A percentile compares a stretch with the other conserved stretches of the same genome.
These are phyloP conservation scores for Cyprinodon variegatus DNA, from an alignment of 2,113 vertebrate genomes.

Conservation along the genomic window DNA sequence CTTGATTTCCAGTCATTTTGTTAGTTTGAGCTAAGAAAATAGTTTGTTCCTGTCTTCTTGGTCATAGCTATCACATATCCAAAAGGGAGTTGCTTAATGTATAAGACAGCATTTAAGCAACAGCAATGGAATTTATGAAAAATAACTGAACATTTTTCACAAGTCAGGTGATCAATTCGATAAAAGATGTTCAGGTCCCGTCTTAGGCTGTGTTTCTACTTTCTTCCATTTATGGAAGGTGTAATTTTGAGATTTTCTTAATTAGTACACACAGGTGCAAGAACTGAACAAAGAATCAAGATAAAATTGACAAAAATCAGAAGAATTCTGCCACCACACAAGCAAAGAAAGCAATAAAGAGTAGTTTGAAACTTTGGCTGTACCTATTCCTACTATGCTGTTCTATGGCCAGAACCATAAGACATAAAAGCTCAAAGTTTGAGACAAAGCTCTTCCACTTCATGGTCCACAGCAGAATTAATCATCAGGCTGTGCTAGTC, in stretches of 20 bases:
- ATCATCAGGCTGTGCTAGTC: conserved; percentile 35
- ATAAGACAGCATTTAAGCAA: not conserved
- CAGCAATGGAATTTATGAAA: not conserved
- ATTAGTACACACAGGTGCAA: not conserved
- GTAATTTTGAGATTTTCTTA: not conserved
- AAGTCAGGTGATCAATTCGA: not conserved
- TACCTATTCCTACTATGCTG: not conserved
- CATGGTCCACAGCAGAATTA: conserved; percentile 25
- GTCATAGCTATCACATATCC: not conserved
- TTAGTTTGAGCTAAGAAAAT: not conserved
- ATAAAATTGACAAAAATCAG: not conserved
- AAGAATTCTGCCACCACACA: not conserved
- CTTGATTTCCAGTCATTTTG: not conserved
- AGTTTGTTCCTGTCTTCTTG: not conserved
- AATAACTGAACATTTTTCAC: not conserved
- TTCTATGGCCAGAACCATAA: not conserved
- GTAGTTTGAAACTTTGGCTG: not conserved
- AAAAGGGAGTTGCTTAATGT: not conserved
- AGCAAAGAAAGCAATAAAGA: not conserved
- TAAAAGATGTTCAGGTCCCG: not conserved
- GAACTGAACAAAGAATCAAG: not conserved
- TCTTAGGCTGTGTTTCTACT: not conserved
- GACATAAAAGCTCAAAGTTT: conserved; percentile 14
- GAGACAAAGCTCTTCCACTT: not conserved
- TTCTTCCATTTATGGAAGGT: not conserved